phyloP scores from a whole-genome alignment of 2,113 vertebrate species.

The Etheostoma spectabile region DNA sequence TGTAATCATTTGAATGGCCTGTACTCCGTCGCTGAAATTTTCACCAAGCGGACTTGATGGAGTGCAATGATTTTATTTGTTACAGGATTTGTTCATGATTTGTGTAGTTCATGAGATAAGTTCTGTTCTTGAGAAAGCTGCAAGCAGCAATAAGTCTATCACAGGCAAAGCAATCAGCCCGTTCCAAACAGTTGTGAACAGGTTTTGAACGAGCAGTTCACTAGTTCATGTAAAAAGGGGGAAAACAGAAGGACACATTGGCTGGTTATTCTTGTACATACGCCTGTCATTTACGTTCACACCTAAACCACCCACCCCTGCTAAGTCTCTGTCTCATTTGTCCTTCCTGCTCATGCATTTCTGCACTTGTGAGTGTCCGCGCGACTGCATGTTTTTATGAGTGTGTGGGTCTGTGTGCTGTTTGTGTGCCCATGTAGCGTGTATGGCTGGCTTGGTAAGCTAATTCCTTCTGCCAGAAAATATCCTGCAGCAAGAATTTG shows the following conservation, averaged over 20 bases:
- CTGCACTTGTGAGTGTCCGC: conserved; percentile 13
- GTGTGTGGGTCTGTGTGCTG: conserved; percentile 13
- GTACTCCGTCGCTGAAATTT: too few relatives aligned
- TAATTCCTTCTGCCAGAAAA: conserved; percentile 74
- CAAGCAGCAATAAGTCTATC: too few relatives aligned
- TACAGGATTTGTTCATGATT: too few relatives aligned
- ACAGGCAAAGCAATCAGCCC: too few relatives aligned
- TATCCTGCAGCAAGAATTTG: conserved; percentile 74
- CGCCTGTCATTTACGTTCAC: conserved; percentile 79
- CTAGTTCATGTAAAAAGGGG: too few relatives aligned
- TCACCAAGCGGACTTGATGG: too few relatives aligned
- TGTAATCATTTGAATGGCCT: too few relatives aligned
- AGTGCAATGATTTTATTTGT: too few relatives aligned
- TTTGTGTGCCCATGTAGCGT: conserved; percentile 20
- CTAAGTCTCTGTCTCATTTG: conserved; percentile 62
- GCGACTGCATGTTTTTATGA: conserved; percentile 2
- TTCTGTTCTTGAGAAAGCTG: too few relatives aligned
- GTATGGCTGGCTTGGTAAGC: conserved; percentile 50
- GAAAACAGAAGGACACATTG: conserved; percentile 55
- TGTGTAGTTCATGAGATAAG: too few relatives aligned
- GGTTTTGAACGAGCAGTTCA: too few relatives aligned
- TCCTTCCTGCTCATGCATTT: conserved; percentile 51
- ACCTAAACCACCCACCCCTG: conserved; percentile 64
- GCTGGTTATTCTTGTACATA: conserved; percentile 68
- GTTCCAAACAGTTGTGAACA: too few relatives aligned